A percentile compares a stretch with the other conserved stretches of the same genome.
Evolutionary conservation across 2,888 invertebrate genomes (phyloP).

Genomic region (Scelioninae gen. 2): DNA sequence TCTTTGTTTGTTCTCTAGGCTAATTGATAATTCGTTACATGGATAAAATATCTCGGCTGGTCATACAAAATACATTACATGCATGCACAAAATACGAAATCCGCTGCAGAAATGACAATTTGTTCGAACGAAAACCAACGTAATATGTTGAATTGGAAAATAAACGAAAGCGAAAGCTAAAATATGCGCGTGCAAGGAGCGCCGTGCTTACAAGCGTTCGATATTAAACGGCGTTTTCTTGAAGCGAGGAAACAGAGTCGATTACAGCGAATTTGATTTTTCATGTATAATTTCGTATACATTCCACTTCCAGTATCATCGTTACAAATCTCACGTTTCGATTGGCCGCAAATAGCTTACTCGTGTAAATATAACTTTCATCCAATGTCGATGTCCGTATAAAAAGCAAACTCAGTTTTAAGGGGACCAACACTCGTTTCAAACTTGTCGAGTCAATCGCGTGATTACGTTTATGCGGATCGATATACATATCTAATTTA

Average conservation of each 20-base stretch:
- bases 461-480: constrained; percentile 31
- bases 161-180: not conserved
- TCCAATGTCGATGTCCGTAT: constrained; percentile 44
- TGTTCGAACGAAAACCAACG: not conserved
- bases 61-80: constrained; percentile 53
- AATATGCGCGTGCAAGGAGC: too few species aligned
- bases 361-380: constrained; percentile 52
- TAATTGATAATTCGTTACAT: constrained; percentile 41
- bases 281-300: constrained; percentile 51
- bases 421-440: constrained; percentile 38
- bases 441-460: constrained; percentile 36
- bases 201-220: too few species aligned
- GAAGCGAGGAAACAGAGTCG: not conserved
- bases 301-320: constrained; percentile 44
- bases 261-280: constrained; percentile 46
- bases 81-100: constrained; percentile 50
- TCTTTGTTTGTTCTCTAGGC: constrained; percentile 31
- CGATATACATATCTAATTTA: constrained; percentile 45
- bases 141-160: not conserved
- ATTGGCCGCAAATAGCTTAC: constrained; percentile 24
- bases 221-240: too few species aligned
- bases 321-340: constrained; percentile 49
- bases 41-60: constrained; percentile 36
- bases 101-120: constrained; percentile 34
- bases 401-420: constrained; percentile 53